Conservation (phyloP, 1,140 invertebrate species). For the Cheumatopsyche charites region DNA sequence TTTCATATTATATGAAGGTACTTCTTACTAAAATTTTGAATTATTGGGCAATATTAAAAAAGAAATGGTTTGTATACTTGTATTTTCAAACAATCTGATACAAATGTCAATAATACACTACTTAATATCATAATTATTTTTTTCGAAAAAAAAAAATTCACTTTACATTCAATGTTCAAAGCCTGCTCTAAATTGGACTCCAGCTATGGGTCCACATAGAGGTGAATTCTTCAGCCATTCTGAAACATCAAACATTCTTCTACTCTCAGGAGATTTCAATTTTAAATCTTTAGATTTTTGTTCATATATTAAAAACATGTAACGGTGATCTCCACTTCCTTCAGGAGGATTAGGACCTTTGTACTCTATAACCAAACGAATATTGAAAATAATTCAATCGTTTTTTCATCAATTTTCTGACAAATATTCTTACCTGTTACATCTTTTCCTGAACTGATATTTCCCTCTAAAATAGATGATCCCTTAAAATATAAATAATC, state of each 20-base stretch:
- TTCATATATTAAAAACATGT: slow-evolving; percentile 48
- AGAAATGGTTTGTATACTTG: background rate
- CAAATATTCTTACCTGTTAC: slow-evolving; percentile 24
- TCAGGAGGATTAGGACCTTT: slow-evolving; percentile 41
- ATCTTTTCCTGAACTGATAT: slow-evolving; percentile 21
- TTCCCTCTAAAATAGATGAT: slow-evolving; percentile 18
- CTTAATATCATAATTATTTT: slow-evolving; percentile 2
- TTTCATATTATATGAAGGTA: no score
- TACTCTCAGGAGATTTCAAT: slow-evolving; percentile 10
- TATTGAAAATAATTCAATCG: no score
- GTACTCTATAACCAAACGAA: slow-evolving; percentile 35
- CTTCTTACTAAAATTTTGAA: no score
- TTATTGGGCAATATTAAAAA: background rate
- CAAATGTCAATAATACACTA: background rate
- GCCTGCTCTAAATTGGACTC: slow-evolving; percentile 32
- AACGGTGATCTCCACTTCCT: slow-evolving; percentile 46
- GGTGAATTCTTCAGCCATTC: slow-evolving; percentile 36
- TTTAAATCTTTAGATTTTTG: slow-evolving; percentile 46
- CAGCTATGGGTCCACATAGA: slow-evolving; percentile 31
- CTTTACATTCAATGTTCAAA: slow-evolving; percentile 19
- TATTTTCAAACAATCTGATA: background rate
- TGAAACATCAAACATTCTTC: slow-evolving; percentile 24
- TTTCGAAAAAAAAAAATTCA: background rate
- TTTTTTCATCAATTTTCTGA: background rate
- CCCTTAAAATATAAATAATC: slow-evolving; percentile 29